Evolutionary conservation across 1,140 invertebrate species (phyloP), one percentile per base, ranked within the genome.

Genomic region (Sinella curviseta): DNA sequence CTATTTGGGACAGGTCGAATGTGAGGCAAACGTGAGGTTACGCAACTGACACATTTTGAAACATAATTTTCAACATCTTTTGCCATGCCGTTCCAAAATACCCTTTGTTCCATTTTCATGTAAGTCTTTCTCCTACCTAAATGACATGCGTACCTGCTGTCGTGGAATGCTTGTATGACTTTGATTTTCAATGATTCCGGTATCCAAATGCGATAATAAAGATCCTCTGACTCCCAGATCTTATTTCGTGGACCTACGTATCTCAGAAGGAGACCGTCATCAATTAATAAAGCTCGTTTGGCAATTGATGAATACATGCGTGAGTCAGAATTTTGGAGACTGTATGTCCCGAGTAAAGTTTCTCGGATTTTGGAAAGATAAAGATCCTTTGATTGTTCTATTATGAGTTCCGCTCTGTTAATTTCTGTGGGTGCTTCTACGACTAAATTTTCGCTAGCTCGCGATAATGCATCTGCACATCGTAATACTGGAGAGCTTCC

Each of bases 121-220:
- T 39, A 75, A 39, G 74, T 75, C 14, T 48, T 36, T 35, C 24
- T 24, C 26, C 24, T 36, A 26, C 74, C 74, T 26, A 75, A 24
- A 26, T 36, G 70, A 14, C 74, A 24, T 36, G 36, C 16, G 31
- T 39, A 35, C 17, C 24, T 16, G 4, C 14, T 17, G 31, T 75
- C n/a, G 35, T 75, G 74, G 39, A 75, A 75, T 36, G 14, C 20
- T 8, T 4, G 1, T 14, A 75, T 75, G 34, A 75, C 20, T 26
- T 14, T 26, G 1, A 88, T 82, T 78, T 4, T 14, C 24, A 75
- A 20, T 24, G 35, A 3, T 30, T 39, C 12, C 8, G 74, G 74
- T 14, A 75, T 48, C 74, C 74, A 75, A 8, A 75, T 39, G 4
- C 30, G 14, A 31, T 34, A 36, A 14, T 16, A 8, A 4, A 24